Evolutionary conservation across 1,140 invertebrate species (phyloP), one percentile per base, ranked within the genome.

Genomic region (Drosophila yakuba): DNA sequence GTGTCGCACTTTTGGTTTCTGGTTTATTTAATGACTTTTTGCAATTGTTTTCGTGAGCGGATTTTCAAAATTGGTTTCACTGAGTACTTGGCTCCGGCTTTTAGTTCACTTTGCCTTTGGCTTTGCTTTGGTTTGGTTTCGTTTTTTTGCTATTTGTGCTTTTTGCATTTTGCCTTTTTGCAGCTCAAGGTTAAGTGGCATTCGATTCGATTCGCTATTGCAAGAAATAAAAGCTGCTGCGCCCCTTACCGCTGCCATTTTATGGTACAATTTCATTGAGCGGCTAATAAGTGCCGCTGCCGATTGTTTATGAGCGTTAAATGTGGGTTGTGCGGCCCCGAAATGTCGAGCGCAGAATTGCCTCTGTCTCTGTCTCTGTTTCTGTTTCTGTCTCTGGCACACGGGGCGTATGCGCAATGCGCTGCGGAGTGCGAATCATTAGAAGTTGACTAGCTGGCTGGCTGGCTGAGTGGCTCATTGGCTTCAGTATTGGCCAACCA

Each of bases 21-120:
- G 83, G 84, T 88, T 89, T 89, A 84, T 88, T 88, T 88, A 89
- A 88, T 88, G 85, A 78, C 80, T 84, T 84, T 86, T 82, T 60
- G 84, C 84, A 88, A 89, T 88, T 88, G 84, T 88, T 88, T 88
- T 89, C 84, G 84, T 88, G 84, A 88, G 84, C 84, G 84, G 84
- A 88, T 88, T 88, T 88, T 89, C 72, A 89, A 89, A 88, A 86
- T 88, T 88, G 78, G 73, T 68, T 76, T 68, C 69, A 78, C 48
- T 85, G 61, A 86, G 78, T 8, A 32, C 78, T 73, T 54, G 48
- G 58, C 50, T 32, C 36, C 10, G 38, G 45, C 28, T 50, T 17
- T 80, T 60, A 47, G 44, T 48, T 48, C 23, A 17, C 20, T 47
- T 20, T 25, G 44, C 58, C 56, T 71, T 77, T 47, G 44, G 54